Conservation (phyloP, 2,888 invertebrate genomes). For the Polietes domitor region DNA sequence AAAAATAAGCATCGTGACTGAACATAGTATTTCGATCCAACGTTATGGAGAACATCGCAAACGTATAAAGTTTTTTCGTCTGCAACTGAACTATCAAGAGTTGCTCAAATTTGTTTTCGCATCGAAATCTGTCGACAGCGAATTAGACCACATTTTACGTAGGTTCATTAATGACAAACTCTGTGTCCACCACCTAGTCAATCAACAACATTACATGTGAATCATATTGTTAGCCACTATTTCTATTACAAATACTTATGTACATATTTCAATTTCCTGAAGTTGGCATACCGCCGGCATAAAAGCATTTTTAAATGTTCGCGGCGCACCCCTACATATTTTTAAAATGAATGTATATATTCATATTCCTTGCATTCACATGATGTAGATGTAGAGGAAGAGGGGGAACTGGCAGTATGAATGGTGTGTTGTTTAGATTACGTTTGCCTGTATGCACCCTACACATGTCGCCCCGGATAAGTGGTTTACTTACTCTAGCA, state of each 20-base stretch:
- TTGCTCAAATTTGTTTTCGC: too few species aligned
- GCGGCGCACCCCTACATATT: slow-evolving; percentile 25
- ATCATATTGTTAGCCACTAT: background rate
- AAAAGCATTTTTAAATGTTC: background rate
- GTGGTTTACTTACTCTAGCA: too few species aligned
- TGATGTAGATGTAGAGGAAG: slow-evolving; percentile 1
- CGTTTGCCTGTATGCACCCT: slow-evolving; percentile 15
- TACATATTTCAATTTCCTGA: background rate
- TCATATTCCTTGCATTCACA: slow-evolving; percentile 14
- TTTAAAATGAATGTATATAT: slow-evolving; percentile 47
- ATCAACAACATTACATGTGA: background rate
- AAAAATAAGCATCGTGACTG: too few species aligned
- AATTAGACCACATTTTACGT: too few species aligned
- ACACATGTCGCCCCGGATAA: too few species aligned
- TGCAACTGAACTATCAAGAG: too few species aligned
- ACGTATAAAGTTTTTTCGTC: too few species aligned
- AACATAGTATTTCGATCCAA: too few species aligned
- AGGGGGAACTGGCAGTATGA: background rate
- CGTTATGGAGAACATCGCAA: too few species aligned
- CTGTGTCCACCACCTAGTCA: background rate
- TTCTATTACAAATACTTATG: too few species aligned
- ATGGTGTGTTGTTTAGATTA: background rate
- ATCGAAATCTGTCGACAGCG: too few species aligned
- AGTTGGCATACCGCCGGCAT: background rate
- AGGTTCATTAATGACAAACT: too few species aligned